Conservation (phyloP, 2,888 invertebrate genomes). For the Pilophorus perplexus region DNA sequence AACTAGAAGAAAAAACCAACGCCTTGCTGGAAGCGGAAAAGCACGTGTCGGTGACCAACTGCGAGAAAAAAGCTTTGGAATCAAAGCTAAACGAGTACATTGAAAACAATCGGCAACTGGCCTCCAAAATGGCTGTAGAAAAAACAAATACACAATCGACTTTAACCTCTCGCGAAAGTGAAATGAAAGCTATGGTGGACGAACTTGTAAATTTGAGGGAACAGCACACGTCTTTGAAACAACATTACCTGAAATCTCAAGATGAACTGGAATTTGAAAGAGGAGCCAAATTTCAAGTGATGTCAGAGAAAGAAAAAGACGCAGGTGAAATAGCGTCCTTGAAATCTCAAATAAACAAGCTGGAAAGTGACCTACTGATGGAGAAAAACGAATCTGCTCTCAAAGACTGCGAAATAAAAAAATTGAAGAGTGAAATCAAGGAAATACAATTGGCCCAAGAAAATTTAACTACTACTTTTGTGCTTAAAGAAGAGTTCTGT, state of each 20-base stretch:
- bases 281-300: constrained; percentile 11
- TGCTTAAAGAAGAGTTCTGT: constrained; percentile 31
- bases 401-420: constrained; percentile 21
- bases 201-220: constrained; percentile 24
- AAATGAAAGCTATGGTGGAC: constrained; percentile 16
- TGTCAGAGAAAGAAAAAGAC: constrained; percentile 28
- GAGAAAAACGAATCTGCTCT: constrained; percentile 23
- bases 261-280: constrained; percentile 21
- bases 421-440: constrained; percentile 15
- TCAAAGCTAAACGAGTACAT: constrained; percentile 17
- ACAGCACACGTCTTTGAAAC: constrained; percentile 20
- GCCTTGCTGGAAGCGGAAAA: background rate
- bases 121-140: constrained; percentile 18
- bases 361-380: constrained; percentile 6
- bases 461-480: constrained; percentile 12
- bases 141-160: background rate
- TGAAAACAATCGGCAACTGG: constrained; percentile 31
- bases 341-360: constrained; percentile 1
- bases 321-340: constrained; percentile 18
- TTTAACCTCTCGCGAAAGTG: constrained; percentile 1
- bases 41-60: background rate
- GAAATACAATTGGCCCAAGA: constrained; percentile 31
- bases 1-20: background rate
- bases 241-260: constrained; percentile 23
- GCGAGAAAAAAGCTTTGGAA: constrained; percentile 14